Evolutionary conservation across 2,888 invertebrate species (phyloP), one percentile per base, ranked within the genome.

Genomic region (Spilosoma lubricipeda): DNA sequence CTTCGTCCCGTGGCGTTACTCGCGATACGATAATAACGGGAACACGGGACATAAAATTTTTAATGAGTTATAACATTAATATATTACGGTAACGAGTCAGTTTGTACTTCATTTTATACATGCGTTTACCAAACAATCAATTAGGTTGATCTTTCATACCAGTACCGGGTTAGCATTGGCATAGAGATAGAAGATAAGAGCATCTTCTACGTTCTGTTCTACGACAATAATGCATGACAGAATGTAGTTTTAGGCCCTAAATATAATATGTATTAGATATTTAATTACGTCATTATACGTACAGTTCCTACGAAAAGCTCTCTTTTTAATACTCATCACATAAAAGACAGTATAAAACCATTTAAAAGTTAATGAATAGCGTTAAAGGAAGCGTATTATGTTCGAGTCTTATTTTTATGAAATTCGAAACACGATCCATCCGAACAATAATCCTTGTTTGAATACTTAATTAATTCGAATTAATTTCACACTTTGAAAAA

Each of bases 391-490:
- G 80, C 85, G 89, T 89, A 90, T 90, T 87, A 87, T 87, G 86
- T 89, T 90, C 86, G 83, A 87, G 87, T 89, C 90, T 89, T 84
- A 89, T 90, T 91, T 90, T 91, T 88, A 85, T 86, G 83, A 83
- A 87, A 91, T 90, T 90, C 90, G 80, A 84, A 88, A 89, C 91
- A 85, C 89, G 90, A 86, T 90, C 82, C 88, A 83, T 88, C 84
- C 87, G 89, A 91, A 93, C 91, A 93, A 93, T 94, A 92, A 92
- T 93, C 91, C 90, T 89, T 91, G 91, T 93, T 92, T 93, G 92
- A 94, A 93, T 93, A 91, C 89, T 39, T 93, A 93, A 92, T 93
- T 93, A 93, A 92, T 92, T 92, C 88, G 90, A 91, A 91, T 93
- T 92, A 93, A 93, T 91, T 90, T 88, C 82, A 86, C 86, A 89